These are phyloP conservation scores for Epinephelus cyanopodus DNA, from an alignment of 2,113 vertebrate species.

Conservation along the genomic window DNA sequence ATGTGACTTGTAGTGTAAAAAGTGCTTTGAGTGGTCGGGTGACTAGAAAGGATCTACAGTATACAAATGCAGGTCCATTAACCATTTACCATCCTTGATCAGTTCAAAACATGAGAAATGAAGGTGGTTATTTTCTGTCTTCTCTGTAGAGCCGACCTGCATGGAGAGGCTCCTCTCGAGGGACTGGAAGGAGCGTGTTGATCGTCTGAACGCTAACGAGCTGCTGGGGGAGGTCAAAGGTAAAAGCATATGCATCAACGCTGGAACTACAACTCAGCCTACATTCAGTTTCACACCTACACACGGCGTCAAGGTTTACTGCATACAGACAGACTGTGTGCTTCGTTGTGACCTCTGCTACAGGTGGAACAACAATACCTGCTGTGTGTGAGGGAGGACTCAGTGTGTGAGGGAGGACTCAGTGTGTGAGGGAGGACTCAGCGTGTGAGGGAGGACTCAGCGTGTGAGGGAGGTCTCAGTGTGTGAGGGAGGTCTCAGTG, in stretches of 20 bases:
- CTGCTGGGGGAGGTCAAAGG: slow-evolving; percentile 96
- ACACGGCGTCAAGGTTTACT: not conserved
- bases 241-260: slow-evolving; percentile 63
- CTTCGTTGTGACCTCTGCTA: not conserved
- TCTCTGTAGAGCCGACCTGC: slow-evolving; percentile 88
- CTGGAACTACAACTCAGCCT: not conserved
- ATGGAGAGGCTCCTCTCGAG: slow-evolving; percentile 94
- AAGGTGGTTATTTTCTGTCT: not conserved
- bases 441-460: too few species aligned
- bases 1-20: too few species aligned
- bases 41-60: too few species aligned
- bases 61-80: too few species aligned
- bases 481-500: too few species aligned
- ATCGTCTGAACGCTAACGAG: slow-evolving; percentile 91
- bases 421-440: too few species aligned
- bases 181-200: slow-evolving; percentile 96
- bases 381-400: too few species aligned
- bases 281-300: not conserved
- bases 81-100: too few species aligned
- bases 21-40: too few species aligned
- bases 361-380: not conserved
- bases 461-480: too few species aligned
- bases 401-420: too few species aligned
- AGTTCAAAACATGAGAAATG: not conserved
- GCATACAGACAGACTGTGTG: not conserved